phyloP scores from a whole-genome alignment of 2,113 vertebrate species.

The Gorsachius goisagi region DNA sequence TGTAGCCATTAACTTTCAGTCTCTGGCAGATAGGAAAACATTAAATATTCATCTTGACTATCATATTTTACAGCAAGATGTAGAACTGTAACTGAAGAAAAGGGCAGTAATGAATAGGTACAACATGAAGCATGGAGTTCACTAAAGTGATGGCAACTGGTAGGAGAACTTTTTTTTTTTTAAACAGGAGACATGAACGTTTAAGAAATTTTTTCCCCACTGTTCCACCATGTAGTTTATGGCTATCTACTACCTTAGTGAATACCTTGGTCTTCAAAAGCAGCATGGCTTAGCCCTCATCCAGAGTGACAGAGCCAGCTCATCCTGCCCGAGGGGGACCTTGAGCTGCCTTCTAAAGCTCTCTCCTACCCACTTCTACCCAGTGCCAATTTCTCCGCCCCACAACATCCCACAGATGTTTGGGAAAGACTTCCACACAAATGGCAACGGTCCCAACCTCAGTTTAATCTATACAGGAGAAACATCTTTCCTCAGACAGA shows the following conservation, averaged over 20 bases:
- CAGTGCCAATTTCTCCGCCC: fast-evolving
- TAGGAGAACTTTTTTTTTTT: neutral
- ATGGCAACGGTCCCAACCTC: neutral
- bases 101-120: neutral
- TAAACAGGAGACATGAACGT: neutral
- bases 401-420: neutral
- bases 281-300: neutral
- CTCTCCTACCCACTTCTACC: neutral
- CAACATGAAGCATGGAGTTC: neutral
- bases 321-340: neutral
- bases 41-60: constrained; percentile 1
- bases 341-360: neutral
- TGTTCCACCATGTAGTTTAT: fast-evolving
- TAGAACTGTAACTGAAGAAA: neutral
- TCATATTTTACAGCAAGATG: neutral
- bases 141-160: neutral
- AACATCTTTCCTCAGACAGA: neutral
- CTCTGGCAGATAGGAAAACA: neutral
- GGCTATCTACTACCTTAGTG: neutral
- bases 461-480: neutral
- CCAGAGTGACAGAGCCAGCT: neutral
- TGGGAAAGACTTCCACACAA: neutral
- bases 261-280: neutral
- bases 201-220: too few relatives aligned
- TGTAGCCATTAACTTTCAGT: neutral